These are phyloP conservation scores for Phalanger gymnotis DNA, from an alignment of 2,797 vertebrate genomes.

Conservation along the genomic window DNA sequence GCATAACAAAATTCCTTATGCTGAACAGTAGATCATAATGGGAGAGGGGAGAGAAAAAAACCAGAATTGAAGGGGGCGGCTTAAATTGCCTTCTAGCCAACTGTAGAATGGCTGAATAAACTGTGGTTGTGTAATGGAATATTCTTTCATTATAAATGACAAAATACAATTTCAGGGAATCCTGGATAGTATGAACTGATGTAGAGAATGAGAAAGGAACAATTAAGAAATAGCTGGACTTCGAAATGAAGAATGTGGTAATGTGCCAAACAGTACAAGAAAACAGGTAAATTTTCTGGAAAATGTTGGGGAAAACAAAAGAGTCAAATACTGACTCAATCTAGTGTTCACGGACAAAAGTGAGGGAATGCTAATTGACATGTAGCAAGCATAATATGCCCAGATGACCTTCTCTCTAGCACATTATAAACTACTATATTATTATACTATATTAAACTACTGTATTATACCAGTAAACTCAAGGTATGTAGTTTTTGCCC, in stretches of 20 bases:
- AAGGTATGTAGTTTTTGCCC: slow-evolving; percentile 13
- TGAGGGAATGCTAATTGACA: background rate
- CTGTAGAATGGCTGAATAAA: background rate
- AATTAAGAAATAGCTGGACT: slow-evolving; percentile 25
- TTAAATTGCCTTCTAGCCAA: background rate
- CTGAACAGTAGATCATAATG: background rate
- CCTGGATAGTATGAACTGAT: background rate
- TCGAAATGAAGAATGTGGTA: slow-evolving; percentile 36
- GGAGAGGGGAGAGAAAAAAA: background rate
- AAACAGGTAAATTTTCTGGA: slow-evolving; percentile 8
- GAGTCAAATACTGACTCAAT: background rate
- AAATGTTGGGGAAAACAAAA: background rate
- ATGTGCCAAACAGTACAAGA: slow-evolving; percentile 37
- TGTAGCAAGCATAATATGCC: slow-evolving; percentile 1
- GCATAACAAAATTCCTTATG: background rate
- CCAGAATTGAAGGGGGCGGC: background rate
- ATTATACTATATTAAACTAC: slow-evolving; percentile 24
- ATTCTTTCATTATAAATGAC: background rate
- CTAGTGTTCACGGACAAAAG: background rate
- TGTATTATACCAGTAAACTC: background rate
- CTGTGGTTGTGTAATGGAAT: background rate
- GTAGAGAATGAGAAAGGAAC: background rate
- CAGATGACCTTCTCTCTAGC: slow-evolving; percentile 19
- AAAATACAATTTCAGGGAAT: background rate
- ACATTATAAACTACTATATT: slow-evolving; percentile 12